Conservation (phyloP, 2,113 vertebrate genomes). For the Pogonocichla stellata region DNA sequence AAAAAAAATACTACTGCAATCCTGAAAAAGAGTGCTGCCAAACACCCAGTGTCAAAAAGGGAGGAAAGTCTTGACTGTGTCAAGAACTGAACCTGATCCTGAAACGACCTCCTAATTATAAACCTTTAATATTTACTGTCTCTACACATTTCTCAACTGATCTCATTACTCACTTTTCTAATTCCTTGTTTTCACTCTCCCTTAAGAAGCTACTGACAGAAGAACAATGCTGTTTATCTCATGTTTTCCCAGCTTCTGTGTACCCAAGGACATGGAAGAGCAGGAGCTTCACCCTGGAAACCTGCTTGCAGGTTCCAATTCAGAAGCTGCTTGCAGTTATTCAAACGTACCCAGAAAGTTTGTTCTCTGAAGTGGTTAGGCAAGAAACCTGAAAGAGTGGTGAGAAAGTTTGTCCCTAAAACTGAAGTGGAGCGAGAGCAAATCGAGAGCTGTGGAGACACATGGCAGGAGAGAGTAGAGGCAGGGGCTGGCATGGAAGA, state of each 20-base stretch:
- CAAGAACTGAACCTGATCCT: background rate
- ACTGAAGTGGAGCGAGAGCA: background rate
- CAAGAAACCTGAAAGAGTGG: background rate
- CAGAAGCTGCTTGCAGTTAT: background rate
- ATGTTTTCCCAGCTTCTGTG: background rate
- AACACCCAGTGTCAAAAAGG: background rate
- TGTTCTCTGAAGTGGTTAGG: background rate
- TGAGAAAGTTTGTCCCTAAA: background rate
- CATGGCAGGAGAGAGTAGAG: background rate
- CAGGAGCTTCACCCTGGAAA: background rate
- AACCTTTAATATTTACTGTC: background rate
- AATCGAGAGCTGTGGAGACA: background rate
- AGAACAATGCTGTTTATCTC: background rate
- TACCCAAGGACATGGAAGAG: background rate
- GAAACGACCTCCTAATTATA: background rate
- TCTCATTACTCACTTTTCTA: background rate
- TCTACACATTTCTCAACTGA: background rate
- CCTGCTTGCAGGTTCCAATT: background rate
- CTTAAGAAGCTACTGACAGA: background rate
- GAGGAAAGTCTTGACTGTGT: background rate
- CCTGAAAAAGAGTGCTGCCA: background rate
- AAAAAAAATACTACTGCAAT: background rate
- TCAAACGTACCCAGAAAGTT: background rate
- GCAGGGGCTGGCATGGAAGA: background rate
- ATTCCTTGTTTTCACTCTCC: background rate